Percentiles rank a stretch among this genome's conserved stretches.
Conservation (phyloP, 1,140 invertebrate species). For the Diorhabda sublineata region DNA sequence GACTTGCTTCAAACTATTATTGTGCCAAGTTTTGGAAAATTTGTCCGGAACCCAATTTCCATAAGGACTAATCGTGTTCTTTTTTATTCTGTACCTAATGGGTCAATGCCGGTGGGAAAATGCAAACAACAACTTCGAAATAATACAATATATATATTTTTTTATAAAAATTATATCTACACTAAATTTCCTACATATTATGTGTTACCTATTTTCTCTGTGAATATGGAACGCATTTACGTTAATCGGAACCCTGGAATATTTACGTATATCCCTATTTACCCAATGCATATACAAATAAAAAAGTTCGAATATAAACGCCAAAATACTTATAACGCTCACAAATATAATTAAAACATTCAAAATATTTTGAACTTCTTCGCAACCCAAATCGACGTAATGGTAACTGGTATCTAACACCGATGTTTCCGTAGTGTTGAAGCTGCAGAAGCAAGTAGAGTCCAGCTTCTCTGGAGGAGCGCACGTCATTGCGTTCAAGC, state of each 20-base stretch:
- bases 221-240: slow-evolving; percentile 4
- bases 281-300: slow-evolving; percentile 51
- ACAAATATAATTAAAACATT: slow-evolving; percentile 46
- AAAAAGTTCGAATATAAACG: slow-evolving; percentile 45
- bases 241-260: slow-evolving; percentile 29
- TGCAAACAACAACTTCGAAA: too few species aligned
- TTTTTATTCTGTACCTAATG: too few species aligned
- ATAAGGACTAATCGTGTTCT: too few species aligned
- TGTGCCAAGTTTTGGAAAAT: too few species aligned
- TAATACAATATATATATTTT: too few species aligned
- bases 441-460: slow-evolving; percentile 42
- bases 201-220: slow-evolving; percentile 6
- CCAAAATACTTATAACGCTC: slow-evolving; percentile 44
- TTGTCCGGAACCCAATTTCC: too few species aligned
- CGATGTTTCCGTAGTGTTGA: slow-evolving; percentile 19
- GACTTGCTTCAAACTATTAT: too few species aligned
- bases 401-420: slow-evolving; percentile 37
- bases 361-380: slow-evolving; percentile 47
- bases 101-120: too few species aligned
- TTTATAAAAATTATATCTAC: too few species aligned
- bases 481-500: slow-evolving; percentile 46
- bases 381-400: slow-evolving; percentile 49
- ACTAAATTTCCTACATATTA: background rate
- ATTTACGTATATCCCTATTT: slow-evolving; percentile 45
- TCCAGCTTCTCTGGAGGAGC: slow-evolving; percentile 39